Evolutionary conservation across 2,113 vertebrate species (phyloP), one percentile per base, ranked within the genome.

Genomic region (Seriola aureovittata): DNA sequence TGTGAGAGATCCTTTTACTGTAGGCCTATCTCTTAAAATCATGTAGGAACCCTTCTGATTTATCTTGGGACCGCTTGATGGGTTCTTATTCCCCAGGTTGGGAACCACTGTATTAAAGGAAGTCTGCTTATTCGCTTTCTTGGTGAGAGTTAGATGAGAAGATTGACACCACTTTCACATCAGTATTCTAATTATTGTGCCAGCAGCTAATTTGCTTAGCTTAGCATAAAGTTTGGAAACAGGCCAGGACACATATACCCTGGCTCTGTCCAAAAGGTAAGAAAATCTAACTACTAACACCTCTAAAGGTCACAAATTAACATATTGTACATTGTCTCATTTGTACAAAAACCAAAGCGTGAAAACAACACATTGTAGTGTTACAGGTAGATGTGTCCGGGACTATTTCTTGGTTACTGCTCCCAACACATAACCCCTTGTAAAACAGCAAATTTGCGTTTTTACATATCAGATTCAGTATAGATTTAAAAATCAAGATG

Each of bases 81-180:
- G 12, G 16, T 2, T 44, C 29, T 59, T 17, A 42, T 29, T 9
- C 38, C 29, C 3, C 7, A 68, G 17, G 12, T 9, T 13, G 34
- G 38, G n/a, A 71, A 76, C 38, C 21, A 71, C 59, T 23, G 48
- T 34, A 36, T 54, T n/a, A 25, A 69, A 75, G 13, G n/a, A 67
- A 66, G 32, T 23, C 8, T 0, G 3, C 11, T 21, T 48, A 5
- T 42, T 59, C 2, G 4, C n/a, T 63, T 38, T 63, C 32, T 63
- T 17, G 17, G 19, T 16, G 11, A 40, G 36, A 65, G n/a, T 25
- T 65, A 4, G n/a, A 44, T 25, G 21, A 42, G 10, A 42, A 13
- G 36, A 62, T 38, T 7, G 5, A 12, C 21, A 25, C 4, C 19
- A n/a, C n/a, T 42, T n/a, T 67, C 23, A 46, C 23, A 50, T 67